These are phyloP conservation scores for Stercorarius parasiticus DNA, from an alignment of 2,113 vertebrate species.

Conservation along the genomic window DNA sequence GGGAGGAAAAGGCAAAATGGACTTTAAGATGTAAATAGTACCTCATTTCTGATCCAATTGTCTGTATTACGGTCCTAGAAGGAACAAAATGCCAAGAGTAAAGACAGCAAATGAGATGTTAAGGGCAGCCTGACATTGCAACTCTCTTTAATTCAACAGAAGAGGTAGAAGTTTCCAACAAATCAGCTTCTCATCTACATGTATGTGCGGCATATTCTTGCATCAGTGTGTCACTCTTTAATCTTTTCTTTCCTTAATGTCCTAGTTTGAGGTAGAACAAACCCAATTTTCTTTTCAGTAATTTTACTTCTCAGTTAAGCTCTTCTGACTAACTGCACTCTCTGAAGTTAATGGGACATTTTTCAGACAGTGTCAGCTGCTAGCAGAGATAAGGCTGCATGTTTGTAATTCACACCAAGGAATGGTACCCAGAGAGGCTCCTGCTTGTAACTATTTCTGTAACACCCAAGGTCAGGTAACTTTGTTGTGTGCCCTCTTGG, in stretches of 20 bases:
- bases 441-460: too few species aligned
- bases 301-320: neutral
- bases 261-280: neutral
- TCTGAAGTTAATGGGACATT: neutral
- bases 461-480: neutral
- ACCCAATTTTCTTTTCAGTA: neutral
- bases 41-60: neutral
- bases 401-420: neutral
- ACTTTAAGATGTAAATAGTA: neutral
- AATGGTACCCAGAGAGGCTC: neutral
- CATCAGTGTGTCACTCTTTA: neutral
- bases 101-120: neutral
- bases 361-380: neutral
- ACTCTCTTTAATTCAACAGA: neutral
- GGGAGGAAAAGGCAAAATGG: neutral
- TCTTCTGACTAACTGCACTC: neutral
- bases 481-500: neutral
- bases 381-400: neutral
- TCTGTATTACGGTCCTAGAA: neutral
- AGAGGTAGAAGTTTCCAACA: neutral
- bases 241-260: neutral
- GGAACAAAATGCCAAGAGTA: neutral
- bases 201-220: neutral
- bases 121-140: neutral
- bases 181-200: neutral